Base-by-base conservation (phyloP, 2,113 vertebrate genomes). In the Scomber colias region DNA sequence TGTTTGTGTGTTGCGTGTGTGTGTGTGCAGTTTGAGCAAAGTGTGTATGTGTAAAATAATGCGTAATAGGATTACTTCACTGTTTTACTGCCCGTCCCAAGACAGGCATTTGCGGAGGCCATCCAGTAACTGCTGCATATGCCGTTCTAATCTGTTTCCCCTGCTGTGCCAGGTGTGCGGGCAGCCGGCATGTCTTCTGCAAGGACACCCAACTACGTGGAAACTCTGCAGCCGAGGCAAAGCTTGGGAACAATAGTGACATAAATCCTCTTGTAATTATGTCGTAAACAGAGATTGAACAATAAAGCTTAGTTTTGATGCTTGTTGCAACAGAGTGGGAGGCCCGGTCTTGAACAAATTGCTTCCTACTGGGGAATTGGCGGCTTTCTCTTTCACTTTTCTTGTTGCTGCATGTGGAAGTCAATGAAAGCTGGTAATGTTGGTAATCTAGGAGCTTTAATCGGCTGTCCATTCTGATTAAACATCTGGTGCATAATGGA, bases 191-290 rank as follows among this genome's bases (percentile, higher is more conserved):
- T 73, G 83, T 82, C 81, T 77, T 81, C 81, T 77, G 82, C 85
- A 92, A 91, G 86, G 86, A 86, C 87, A 85, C 53, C 45, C 44
- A 82, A 77, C 84, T 77, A 59, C 40, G 81, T 53, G 53, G 62
- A 84, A 87, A 86, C 61, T 57, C 66, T 81, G 71, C 80, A 83
- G 75, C 85, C 53, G 69, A 90, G 82, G 84, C 83, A 78, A 79
- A 83, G 72, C 88, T 79, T 59, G 40, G 53, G 16, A 78, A 86
- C 76, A 65, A 69, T 11, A 3, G 75, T 46, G 44, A 61, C 68
- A 85, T 92, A 93, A 93, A 91, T 93, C 81, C 57, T 89, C 45
- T 24, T 27, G 75, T 91, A 93, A 93, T 87, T 85, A 81, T 71
- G 77, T 68, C 64, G 69, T 90, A 88, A 93, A 92, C 75, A 63